Percentiles rank a stretch among this genome's conserved stretches.
These are phyloP conservation scores for Montipora sp. DNA, from an alignment of 64 coral and sea anemone genomes.

Conservation along the genomic window DNA sequence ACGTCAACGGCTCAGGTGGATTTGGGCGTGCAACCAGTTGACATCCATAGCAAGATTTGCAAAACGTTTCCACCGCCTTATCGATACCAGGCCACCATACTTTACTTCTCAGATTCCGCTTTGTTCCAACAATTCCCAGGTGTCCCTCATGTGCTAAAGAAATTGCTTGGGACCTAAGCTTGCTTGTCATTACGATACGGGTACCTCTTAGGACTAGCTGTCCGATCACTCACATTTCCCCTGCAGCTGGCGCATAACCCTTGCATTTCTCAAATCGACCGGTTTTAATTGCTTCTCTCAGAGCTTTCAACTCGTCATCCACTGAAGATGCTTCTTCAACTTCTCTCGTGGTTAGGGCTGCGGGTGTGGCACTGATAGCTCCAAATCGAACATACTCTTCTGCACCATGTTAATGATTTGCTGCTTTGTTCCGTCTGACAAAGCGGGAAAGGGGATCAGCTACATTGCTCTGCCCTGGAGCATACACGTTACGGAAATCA, in stretches of 20 bases:
- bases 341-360: slow-evolving; percentile 27
- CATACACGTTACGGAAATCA: not conserved
- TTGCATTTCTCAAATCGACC: not conserved
- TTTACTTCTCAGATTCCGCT: slow-evolving; percentile 31
- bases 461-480: not conserved
- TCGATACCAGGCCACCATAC: slow-evolving; percentile 22
- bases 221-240: slow-evolving; percentile 38
- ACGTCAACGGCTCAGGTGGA: not conserved
- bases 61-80: slow-evolving; percentile 38
- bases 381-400: slow-evolving; percentile 46
- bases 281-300: not conserved
- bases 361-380: slow-evolving; percentile 46
- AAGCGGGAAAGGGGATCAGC: slow-evolving; percentile 22
- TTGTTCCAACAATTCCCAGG: not conserved
- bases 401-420: not conserved
- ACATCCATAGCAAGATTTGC: slow-evolving; percentile 17
- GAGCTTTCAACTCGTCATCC: not conserved
- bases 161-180: not conserved
- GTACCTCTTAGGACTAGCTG: slow-evolving; percentile 40
- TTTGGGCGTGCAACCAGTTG: not conserved
- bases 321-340: slow-evolving; percentile 38
- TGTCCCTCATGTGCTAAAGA: slow-evolving; percentile 1
- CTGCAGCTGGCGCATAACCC: not conserved
- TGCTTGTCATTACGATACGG: slow-evolving; percentile 6
- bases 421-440: not conserved